A percentile compares a stretch with the other conserved stretches of the same genome.
These are phyloP conservation scores for Muscina levida DNA, from an alignment of 2,888 invertebrate genomes.

Conservation along the genomic window DNA sequence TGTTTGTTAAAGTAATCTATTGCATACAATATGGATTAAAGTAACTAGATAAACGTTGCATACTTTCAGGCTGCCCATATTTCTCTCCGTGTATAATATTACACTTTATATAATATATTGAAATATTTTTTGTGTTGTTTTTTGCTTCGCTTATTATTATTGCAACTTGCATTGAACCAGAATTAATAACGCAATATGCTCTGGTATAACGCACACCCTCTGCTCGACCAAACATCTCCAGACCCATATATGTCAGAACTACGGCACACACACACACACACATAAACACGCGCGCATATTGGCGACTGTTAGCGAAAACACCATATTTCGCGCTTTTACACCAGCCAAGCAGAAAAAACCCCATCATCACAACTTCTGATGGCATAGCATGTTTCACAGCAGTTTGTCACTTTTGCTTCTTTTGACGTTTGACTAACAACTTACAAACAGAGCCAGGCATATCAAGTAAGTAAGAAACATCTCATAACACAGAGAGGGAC, in stretches of 20 bases:
- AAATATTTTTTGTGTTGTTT: slow-evolving; percentile 40
- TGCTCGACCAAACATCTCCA: neutral
- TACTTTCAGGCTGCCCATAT: neutral
- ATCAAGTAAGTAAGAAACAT: slow-evolving; percentile 35
- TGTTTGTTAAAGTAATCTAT: neutral
- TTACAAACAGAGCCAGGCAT: slow-evolving; percentile 47
- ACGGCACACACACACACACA: slow-evolving; percentile 23
- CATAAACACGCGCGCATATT: slow-evolving; percentile 7
- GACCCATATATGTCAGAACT: too few species aligned
- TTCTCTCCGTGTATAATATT: slow-evolving; percentile 46
- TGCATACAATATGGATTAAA: slow-evolving; percentile 25
- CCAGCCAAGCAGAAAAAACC: neutral
- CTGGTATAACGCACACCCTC: slow-evolving; percentile 54
- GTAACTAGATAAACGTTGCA: neutral
- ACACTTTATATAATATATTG: slow-evolving; percentile 56
- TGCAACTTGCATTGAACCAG: slow-evolving; percentile 59
- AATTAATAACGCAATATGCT: slow-evolving; percentile 66
- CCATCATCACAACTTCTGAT: slow-evolving; percentile 54
- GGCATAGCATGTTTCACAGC: slow-evolving; percentile 62
- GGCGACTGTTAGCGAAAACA: slow-evolving; percentile 33
- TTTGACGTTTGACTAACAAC: slow-evolving; percentile 66
- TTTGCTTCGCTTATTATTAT: slow-evolving; percentile 49
- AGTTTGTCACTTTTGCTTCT: slow-evolving; percentile 66
- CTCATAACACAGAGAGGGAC: slow-evolving; percentile 31
- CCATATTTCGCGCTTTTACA: slow-evolving; percentile 59